Percentiles rank a stretch among this genome's conserved stretches.
phyloP scores from a whole-genome alignment of 2,113 vertebrate species.

The Alaudala cheleensis region DNA sequence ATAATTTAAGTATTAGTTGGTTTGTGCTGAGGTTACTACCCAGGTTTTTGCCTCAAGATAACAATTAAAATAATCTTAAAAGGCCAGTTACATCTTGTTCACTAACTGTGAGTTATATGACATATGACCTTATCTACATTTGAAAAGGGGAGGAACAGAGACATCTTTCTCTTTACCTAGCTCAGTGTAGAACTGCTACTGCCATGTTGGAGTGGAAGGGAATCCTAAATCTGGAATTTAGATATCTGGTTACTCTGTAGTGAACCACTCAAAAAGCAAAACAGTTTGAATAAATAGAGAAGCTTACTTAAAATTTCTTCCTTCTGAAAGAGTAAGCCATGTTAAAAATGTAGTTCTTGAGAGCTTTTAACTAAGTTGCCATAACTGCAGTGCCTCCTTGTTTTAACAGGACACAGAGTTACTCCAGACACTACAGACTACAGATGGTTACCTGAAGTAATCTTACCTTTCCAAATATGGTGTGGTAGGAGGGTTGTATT shows the following conservation, averaged over 20 bases:
- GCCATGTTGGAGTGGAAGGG: background rate
- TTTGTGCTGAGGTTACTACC: background rate
- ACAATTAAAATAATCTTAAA: background rate
- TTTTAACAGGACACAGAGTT: background rate
- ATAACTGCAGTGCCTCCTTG: background rate
- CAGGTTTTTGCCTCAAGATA: background rate
- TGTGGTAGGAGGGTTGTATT: slow-evolving; percentile 80
- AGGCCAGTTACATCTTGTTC: background rate
- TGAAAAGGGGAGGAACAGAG: background rate
- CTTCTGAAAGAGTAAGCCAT: background rate
- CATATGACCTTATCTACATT: background rate
- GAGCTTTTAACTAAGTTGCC: background rate
- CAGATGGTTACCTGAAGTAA: background rate
- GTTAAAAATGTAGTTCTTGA: background rate
- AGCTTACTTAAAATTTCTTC: background rate
- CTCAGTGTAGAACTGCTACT: background rate
- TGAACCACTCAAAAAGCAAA: background rate
- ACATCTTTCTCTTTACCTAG: background rate
- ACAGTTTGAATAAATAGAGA: background rate
- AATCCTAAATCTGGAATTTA: background rate
- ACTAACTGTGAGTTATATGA: background rate
- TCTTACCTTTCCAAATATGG: slow-evolving; percentile 85
- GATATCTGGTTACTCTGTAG: background rate
- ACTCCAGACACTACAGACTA: background rate
- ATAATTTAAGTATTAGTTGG: background rate